Evolutionary conservation across 1,140 invertebrate species (phyloP).

Genomic region (Bombus pascuorum): DNA sequence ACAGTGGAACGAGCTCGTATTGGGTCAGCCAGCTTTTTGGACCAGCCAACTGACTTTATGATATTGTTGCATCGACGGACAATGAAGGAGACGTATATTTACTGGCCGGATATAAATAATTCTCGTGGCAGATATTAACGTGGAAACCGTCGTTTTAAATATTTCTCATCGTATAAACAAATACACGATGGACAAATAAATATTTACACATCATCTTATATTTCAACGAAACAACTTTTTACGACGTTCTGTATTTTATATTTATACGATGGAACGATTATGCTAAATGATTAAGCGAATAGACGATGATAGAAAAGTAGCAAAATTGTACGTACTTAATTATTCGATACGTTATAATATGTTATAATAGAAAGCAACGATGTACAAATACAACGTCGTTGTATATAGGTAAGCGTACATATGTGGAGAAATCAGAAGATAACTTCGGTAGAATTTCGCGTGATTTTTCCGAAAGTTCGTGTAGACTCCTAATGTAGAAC

Average conservation of each 20-base stretch:
- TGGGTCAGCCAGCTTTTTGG: constrained; percentile 7
- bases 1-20: constrained; percentile 18
- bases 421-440: too few species aligned
- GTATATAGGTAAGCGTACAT: too few species aligned
- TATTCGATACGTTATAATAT: too few species aligned
- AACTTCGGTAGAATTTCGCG: background rate
- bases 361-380: too few species aligned
- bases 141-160: background rate
- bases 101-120: background rate
- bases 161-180: background rate
- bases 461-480: background rate
- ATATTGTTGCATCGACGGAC: background rate
- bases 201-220: background rate
- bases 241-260: too few species aligned
- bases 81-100: background rate
- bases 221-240: too few species aligned
- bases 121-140: background rate
- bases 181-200: background rate
- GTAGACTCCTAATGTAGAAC: background rate
- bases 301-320: too few species aligned
- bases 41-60: background rate
- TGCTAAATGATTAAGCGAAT: too few species aligned
- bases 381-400: too few species aligned
- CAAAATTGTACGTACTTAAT: too few species aligned
- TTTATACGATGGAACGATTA: too few species aligned